A percentile compares a stretch with the other conserved stretches of the same genome.
These are phyloP conservation scores for Pachydiplax longipennis DNA, from an alignment of 2,888 invertebrate species.

Conservation along the genomic window DNA sequence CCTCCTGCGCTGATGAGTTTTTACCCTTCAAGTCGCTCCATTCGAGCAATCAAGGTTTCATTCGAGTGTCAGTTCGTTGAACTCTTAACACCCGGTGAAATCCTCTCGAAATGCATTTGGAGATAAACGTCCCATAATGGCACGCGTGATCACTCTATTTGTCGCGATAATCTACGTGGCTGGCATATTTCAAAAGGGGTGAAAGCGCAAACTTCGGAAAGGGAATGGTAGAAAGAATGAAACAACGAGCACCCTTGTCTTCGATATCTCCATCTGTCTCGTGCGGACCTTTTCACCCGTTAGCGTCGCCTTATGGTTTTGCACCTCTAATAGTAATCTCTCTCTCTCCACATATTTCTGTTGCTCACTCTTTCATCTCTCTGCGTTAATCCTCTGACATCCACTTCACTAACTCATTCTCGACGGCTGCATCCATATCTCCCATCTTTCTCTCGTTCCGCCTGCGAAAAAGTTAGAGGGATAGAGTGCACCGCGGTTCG, in stretches of 20 bases:
- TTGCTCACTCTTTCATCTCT: background rate
- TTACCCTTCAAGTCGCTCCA: no score
- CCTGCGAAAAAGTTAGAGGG: no score
- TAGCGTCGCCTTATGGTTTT: background rate
- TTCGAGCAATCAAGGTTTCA: no score
- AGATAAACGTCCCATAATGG: background rate
- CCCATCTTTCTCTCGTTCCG: background rate
- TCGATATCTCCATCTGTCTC: constrained; percentile 27
- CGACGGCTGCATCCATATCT: background rate
- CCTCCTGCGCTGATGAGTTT: no score
- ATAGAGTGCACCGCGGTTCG: background rate
- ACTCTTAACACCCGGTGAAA: no score
- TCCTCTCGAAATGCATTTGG: background rate
- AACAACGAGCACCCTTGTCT: background rate
- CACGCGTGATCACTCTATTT: background rate
- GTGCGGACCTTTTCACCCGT: background rate
- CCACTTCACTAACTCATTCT: background rate
- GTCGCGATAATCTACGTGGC: background rate
- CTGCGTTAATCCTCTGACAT: background rate
- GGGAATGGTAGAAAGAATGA: background rate
- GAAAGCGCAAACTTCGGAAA: background rate
- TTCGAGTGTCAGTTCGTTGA: no score
- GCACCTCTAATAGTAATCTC: background rate
- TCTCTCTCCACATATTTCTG: background rate
- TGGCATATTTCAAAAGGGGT: background rate